Base-by-base conservation (phyloP, 2,888 invertebrate genomes). In the Choristoneura rosaceana region DNA sequence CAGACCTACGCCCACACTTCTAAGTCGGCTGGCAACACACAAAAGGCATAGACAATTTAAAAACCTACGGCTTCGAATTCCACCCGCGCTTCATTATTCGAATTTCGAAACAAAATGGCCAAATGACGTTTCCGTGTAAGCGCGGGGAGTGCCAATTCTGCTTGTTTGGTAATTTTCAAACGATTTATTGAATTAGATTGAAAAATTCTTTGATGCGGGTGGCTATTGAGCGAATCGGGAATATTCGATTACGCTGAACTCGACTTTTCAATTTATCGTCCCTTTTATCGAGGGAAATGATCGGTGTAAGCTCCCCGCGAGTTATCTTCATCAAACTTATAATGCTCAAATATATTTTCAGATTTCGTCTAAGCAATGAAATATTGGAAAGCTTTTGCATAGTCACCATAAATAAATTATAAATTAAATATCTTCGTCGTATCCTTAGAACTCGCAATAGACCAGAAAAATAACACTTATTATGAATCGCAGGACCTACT, bases 231-330 rank as follows among this genome's bases (percentile, higher is more conserved):
- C 80, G 85, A 84, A 82, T 84, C 76, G 77, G 76, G 77, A 79
- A 80, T 84, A 92, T 89, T 91, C 87, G 89, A 92, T 93, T 91
- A 90, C 81, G 81, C 79, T 82, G 82, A 81, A 91, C 89, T 83
- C 88, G 91, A 90, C 88, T 91, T 91, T 90, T 90, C 90, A 91
- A 92, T 92, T 92, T 91, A 84, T 80, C 79, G 82, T 82, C 87
- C 87, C 87, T 85, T 90, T 88, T 85, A 83, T 85, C 84, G 79
- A 83, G 82, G 79, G 82, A 87, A 89, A 85, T 86, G 81, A 82
- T 84, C 82, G 84, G 83, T 86, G 87, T 88, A 84, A 85, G 84
- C 83, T 81, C 81, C 81, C 85, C 83, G 75, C 69, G 81, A 82
- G 82, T 83, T 81, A 73, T 73, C 71, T 73, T 69, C 64, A 69